Conservation (phyloP, 2,888 invertebrate species). For the Agrotis ipsilon region DNA sequence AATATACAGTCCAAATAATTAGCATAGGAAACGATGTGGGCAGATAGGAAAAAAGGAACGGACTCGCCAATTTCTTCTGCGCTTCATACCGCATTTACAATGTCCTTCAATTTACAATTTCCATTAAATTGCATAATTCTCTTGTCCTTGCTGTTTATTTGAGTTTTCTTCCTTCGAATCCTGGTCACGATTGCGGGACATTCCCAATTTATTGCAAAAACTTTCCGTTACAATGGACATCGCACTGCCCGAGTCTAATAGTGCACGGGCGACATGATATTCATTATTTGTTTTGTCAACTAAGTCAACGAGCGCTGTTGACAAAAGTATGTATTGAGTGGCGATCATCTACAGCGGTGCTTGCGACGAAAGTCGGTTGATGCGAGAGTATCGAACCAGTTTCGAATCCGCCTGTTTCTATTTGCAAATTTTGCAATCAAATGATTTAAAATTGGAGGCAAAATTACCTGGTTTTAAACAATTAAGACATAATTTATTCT, state of each 20-base stretch:
- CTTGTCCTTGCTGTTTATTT: too few species aligned
- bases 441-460: conserved; percentile 19
- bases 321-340: conserved; percentile 12
- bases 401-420: conserved; percentile 13
- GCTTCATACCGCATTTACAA: too few species aligned
- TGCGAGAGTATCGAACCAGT: background rate
- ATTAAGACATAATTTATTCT: too few species aligned
- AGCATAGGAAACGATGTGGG: too few species aligned
- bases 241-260: conserved; percentile 27
- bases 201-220: background rate
- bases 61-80: too few species aligned
- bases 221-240: conserved; percentile 11
- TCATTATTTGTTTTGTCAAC: conserved; percentile 4
- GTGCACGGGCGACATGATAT: conserved; percentile 17
- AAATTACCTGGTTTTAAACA: conserved; percentile 18
- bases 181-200: background rate
- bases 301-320: conserved; percentile 14
- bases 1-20: too few species aligned
- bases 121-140: too few species aligned
- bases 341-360: background rate
- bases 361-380: background rate
- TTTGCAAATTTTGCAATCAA: conserved; percentile 21
- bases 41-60: too few species aligned
- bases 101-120: too few species aligned
- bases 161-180: too few species aligned